Evolutionary conservation across 1,140 invertebrate species (phyloP).

Genomic region (Hydropsyche tenuis): DNA sequence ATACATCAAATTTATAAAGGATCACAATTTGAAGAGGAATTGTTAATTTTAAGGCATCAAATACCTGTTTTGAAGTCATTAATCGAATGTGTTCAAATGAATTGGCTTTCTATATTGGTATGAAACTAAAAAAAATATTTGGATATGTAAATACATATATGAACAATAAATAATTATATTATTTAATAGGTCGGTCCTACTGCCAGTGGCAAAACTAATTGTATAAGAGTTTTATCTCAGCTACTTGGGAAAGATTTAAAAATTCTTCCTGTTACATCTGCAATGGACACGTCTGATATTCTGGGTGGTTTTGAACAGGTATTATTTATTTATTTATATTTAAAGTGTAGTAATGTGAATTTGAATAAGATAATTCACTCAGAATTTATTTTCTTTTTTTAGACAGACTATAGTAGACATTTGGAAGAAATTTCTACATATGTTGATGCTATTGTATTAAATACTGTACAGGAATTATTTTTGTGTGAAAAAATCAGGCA

Average conservation of each 20-base stretch:
- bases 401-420: conserved; percentile 76
- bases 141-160: background rate
- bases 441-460: conserved; percentile 56
- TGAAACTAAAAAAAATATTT: conserved; percentile 47
- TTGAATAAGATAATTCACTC: too few relatives aligned
- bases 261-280: conserved; percentile 85
- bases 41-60: conserved; percentile 73
- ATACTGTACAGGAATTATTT: conserved; percentile 53
- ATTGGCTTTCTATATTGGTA: conserved; percentile 91
- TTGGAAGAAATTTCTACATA: conserved; percentile 67
- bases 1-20: conserved; percentile 57
- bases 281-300: conserved; percentile 95
- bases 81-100: conserved; percentile 84
- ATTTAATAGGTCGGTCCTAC: conserved; percentile 73
- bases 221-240: conserved; percentile 79
- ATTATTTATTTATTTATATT: conserved; percentile 54
- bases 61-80: conserved; percentile 73
- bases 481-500: conserved; percentile 23
- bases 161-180: conserved; percentile 32
- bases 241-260: conserved; percentile 77
- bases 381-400: conserved; percentile 54
- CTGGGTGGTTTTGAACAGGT: conserved; percentile 97
- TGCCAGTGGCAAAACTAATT: conserved; percentile 82
- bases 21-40: conserved; percentile 57
- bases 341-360: too few relatives aligned